Evolutionary conservation across 2,113 vertebrate species (phyloP).

Genomic region (Columbina picui): DNA sequence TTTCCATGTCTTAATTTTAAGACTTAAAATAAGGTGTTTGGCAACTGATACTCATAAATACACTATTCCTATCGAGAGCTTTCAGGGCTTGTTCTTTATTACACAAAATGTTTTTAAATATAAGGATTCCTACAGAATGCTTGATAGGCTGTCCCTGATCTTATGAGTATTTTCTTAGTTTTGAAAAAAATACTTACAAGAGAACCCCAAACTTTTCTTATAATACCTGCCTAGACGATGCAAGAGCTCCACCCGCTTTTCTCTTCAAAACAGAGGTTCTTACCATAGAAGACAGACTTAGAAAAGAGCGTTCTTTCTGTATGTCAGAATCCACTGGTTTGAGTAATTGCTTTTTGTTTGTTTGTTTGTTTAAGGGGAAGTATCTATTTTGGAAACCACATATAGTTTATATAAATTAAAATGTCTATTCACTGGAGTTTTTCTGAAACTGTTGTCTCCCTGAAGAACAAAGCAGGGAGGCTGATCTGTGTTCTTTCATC

Average conservation of each 20-base stretch:
- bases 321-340: not conserved
- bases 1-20: not conserved
- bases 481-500: not conserved
- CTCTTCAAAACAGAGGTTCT: not conserved
- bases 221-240: not conserved
- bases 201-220: not conserved
- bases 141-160: not conserved
- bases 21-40: not conserved
- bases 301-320: not conserved
- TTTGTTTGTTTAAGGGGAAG: not conserved
- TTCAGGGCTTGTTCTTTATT: not conserved
- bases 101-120: not conserved
- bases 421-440: not conserved
- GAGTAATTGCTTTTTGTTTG: not conserved
- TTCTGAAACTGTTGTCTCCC: not conserved
- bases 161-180: not conserved
- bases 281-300: not conserved
- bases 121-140: not conserved
- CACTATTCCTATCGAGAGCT: not conserved
- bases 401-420: not conserved
- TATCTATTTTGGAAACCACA: not conserved
- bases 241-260: not conserved
- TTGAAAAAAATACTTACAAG: not conserved
- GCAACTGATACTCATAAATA: not conserved
- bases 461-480: not conserved